Evolutionary conservation across 2,113 vertebrate genomes (phyloP).

Genomic region (Fukomys damarensis): DNA sequence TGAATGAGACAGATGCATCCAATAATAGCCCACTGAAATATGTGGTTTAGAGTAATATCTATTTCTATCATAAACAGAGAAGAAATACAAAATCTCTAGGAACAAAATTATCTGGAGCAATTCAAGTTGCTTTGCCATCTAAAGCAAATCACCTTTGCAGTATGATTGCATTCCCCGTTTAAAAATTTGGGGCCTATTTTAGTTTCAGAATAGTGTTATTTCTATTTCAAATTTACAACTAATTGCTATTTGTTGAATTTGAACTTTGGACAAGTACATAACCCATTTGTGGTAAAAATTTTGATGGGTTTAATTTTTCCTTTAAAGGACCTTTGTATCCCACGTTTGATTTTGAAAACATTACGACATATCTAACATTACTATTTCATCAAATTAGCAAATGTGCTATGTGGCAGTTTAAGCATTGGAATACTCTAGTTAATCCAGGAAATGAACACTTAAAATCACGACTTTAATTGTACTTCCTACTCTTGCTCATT

Average conservation of each 20-base stretch:
- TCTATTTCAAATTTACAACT: neutral
- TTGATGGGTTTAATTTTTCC: no score
- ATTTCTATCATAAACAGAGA: conserved; percentile 36
- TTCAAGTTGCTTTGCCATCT: conserved; percentile 20
- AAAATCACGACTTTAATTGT: conserved; percentile 50
- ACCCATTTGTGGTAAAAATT: neutral
- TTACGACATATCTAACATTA: neutral
- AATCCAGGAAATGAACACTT: conserved; percentile 19
- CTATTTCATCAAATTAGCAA: conserved; percentile 24
- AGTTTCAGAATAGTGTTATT: neutral
- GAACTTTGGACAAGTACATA: neutral
- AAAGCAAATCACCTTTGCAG: conserved; percentile 47
- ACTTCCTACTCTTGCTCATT: neutral
- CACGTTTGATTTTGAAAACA: conserved; percentile 31
- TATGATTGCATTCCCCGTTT: neutral
- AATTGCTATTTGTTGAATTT: conserved; percentile 52
- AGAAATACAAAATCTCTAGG: neutral
- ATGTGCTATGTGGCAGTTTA: conserved; percentile 32
- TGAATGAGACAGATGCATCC: neutral
- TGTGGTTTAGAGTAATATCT: conserved; percentile 34
- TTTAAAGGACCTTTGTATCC: no score
- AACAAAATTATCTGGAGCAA: neutral
- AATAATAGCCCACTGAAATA: conserved; percentile 37
- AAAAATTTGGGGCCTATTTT: conserved; percentile 43
- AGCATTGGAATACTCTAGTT: neutral